Evolutionary conservation across 2,113 vertebrate species (phyloP).

Genomic region (Oreochromis niloticus): DNA sequence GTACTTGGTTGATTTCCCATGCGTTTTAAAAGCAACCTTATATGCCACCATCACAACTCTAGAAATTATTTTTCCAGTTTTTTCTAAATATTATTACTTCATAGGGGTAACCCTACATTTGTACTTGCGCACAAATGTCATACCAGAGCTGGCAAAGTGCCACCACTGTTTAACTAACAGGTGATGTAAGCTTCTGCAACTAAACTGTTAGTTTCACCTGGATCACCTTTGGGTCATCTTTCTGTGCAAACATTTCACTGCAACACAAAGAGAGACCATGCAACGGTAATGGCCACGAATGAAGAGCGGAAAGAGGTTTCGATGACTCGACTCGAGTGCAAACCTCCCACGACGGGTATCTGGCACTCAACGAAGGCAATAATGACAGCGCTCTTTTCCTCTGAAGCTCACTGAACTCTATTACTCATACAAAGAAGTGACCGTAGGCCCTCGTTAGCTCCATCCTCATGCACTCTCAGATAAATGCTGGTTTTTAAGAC

Average conservation of each 20-base stretch:
- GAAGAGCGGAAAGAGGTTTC: background rate
- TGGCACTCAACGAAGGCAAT: background rate
- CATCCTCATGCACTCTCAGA: background rate
- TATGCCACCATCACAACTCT: background rate
- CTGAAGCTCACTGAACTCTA: background rate
- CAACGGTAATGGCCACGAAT: background rate
- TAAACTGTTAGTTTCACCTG: background rate
- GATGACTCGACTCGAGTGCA: background rate
- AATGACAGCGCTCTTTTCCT: background rate
- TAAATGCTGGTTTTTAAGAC: background rate
- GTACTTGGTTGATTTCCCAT: background rate
- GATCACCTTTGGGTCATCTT: background rate
- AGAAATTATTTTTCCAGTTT: background rate
- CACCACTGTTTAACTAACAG: background rate
- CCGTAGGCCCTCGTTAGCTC: fast-evolving
- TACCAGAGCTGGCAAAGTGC: background rate
- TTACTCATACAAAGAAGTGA: background rate
- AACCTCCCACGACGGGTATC: background rate
- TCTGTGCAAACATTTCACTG: background rate
- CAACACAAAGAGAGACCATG: background rate
- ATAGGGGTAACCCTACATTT: background rate
- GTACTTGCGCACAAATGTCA: background rate
- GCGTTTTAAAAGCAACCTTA: background rate
- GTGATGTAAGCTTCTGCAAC: background rate
- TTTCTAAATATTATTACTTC: background rate